Conservation (phyloP, 2,797 vertebrate genomes). For the Moxostoma hubbsi region DNA sequence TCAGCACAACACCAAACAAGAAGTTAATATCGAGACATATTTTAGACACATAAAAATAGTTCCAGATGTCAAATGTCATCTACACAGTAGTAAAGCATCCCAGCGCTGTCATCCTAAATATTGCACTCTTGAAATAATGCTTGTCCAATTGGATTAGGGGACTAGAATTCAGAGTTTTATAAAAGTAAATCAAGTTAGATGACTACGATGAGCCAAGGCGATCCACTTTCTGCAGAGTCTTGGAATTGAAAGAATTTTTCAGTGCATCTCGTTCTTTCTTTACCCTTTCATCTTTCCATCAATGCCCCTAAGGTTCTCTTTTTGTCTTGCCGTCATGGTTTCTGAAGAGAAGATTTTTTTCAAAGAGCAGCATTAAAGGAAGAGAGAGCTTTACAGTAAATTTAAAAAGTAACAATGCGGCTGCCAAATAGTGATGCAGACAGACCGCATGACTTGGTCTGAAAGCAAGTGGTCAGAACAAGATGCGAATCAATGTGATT, state of each 20-base stretch:
- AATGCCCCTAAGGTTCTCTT: slow-evolving; percentile 28
- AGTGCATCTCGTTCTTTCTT: slow-evolving; percentile 10
- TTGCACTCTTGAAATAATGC: too few relatives aligned
- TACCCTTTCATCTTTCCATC: slow-evolving; percentile 25
- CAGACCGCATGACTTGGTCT: slow-evolving; percentile 40
- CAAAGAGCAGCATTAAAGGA: slow-evolving; percentile 42
- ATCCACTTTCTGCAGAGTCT: background rate
- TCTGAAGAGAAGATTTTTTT: slow-evolving; percentile 16
- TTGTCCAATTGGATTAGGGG: too few relatives aligned
- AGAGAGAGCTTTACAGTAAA: slow-evolving; percentile 34
- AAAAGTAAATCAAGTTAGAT: slow-evolving; percentile 10
- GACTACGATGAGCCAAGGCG: background rate
- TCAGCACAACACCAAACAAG: too few relatives aligned
- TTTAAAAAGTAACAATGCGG: slow-evolving; percentile 12
- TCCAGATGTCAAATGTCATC: too few relatives aligned
- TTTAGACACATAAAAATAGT: too few relatives aligned
- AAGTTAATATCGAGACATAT: too few relatives aligned
- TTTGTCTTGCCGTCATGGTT: slow-evolving; percentile 18
- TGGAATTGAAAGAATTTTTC: slow-evolving; percentile 17
- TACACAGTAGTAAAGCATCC: too few relatives aligned
- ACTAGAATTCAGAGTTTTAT: too few relatives aligned
- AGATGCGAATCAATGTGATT: slow-evolving; percentile 42
- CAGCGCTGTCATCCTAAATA: too few relatives aligned
- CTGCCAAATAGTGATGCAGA: slow-evolving; percentile 16
- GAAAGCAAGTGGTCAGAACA: slow-evolving; percentile 41